phyloP scores from a whole-genome alignment of 2,888 invertebrate genomes.

The Andrena praecox region DNA sequence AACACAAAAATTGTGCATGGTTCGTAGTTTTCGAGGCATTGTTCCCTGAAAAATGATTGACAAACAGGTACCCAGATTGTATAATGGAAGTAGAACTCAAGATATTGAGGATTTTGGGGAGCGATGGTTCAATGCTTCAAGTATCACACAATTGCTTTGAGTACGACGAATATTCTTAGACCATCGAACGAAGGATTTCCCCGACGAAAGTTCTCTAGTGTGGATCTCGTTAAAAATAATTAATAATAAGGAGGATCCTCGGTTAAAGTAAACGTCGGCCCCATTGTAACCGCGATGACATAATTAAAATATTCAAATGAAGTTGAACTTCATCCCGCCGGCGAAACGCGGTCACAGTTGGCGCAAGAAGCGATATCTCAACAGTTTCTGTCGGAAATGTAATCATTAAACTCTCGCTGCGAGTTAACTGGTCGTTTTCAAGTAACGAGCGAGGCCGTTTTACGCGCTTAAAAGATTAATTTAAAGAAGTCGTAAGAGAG shows the following conservation, averaged over 20 bases:
- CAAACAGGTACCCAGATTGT: too few species aligned
- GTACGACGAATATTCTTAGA: too few species aligned
- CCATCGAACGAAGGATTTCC: too few species aligned
- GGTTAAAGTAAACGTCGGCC: background rate
- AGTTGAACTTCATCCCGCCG: background rate
- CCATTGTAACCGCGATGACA: background rate
- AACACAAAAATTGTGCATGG: too few species aligned
- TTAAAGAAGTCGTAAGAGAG: conserved; percentile 18
- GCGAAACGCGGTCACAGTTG: background rate
- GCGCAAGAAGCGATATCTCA: conserved; percentile 4
- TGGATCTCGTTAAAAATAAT: background rate
- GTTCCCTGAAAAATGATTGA: too few species aligned
- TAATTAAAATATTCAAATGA: conserved; percentile 6
- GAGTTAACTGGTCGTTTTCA: background rate
- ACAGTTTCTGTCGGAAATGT: conserved; percentile 1
- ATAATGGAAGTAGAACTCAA: too few species aligned
- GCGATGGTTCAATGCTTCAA: too few species aligned
- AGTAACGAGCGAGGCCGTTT: conserved; percentile 10
- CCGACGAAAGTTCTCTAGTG: background rate
- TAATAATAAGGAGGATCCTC: background rate
- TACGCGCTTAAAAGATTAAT: conserved; percentile 6
- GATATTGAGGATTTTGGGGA: too few species aligned
- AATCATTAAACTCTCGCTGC: conserved; percentile 13
- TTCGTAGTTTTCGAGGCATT: too few species aligned
- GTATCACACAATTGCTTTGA: too few species aligned